Conservation (phyloP, 2,113 vertebrate species). For the Potamarius usumacintae region DNA sequence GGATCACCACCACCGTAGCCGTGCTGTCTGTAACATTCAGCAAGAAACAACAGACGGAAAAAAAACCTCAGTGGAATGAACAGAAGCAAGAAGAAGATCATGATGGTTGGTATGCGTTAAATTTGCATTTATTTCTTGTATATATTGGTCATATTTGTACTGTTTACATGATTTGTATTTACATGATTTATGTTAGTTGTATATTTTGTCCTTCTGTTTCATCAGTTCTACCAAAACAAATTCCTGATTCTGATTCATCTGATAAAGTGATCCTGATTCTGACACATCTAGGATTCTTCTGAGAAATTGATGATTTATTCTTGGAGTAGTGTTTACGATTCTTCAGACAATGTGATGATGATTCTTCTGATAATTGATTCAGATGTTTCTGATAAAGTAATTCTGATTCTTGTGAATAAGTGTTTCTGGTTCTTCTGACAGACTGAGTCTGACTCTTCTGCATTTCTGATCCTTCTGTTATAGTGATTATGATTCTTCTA, state of each 20-base stretch:
- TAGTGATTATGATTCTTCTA: background rate
- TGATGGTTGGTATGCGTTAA: background rate
- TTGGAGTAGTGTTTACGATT: background rate
- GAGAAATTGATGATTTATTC: background rate
- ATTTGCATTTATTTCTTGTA: background rate
- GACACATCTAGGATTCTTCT: background rate
- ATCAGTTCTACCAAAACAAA: background rate
- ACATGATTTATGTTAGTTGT: background rate
- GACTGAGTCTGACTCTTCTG: background rate
- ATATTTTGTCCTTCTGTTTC: background rate
- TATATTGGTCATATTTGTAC: background rate
- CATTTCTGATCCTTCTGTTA: background rate
- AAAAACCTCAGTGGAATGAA: background rate
- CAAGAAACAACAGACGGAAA: background rate
- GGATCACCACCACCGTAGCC: slow-evolving; percentile 81
- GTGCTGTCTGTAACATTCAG: slow-evolving; percentile 81
- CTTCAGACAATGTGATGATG: background rate
- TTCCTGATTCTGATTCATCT: background rate
- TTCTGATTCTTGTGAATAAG: background rate
- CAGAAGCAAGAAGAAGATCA: background rate
- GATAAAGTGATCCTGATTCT: background rate
- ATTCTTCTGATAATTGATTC: background rate
- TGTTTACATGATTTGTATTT: background rate
- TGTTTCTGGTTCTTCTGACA: background rate
- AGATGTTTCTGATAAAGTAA: background rate